These are phyloP conservation scores for Tretioscincus oriximinensis DNA, from an alignment of 2,113 vertebrate genomes.

Conservation along the genomic window DNA sequence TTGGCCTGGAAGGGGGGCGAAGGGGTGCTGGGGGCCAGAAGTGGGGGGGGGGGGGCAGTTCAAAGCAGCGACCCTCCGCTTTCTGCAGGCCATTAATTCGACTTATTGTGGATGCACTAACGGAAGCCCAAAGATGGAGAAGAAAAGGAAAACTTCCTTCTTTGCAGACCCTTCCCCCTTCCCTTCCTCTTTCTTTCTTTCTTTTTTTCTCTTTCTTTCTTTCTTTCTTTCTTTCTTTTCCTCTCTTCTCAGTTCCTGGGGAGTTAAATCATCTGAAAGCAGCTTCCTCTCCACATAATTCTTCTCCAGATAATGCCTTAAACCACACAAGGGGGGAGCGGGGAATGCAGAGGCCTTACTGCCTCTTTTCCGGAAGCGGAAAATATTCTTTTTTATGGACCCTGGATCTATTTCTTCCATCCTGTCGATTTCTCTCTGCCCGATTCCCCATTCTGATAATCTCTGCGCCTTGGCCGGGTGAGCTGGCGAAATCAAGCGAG, in stretches of 20 bases:
- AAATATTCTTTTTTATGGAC: neutral
- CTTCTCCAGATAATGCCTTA: neutral
- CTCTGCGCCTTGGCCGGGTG: neutral
- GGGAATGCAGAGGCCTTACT: no score
- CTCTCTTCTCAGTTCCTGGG: neutral
- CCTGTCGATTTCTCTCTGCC: neutral
- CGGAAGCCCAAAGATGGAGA: conserved; percentile 48
- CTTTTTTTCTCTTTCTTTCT: no score
- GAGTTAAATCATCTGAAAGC: conserved; percentile 5
- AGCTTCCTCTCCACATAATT: neutral
- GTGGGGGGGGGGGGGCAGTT: neutral
- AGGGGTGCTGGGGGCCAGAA: no score
- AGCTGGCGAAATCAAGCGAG: neutral
- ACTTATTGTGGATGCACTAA: neutral
- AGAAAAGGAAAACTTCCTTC: conserved; percentile 27
- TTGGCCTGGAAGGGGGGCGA: conserved; percentile 16
- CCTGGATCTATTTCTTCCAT: neutral
- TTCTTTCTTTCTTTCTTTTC: no score
- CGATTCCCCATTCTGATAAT: neutral
- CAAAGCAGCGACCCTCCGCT: neutral
- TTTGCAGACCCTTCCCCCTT: neutral
- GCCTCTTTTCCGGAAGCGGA: neutral
- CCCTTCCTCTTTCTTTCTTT: neutral
- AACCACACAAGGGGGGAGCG: no score
- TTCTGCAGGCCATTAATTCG: conserved; percentile 26